These are phyloP conservation scores for Euproctis similis DNA, from an alignment of 2,888 invertebrate genomes.

Conservation along the genomic window DNA sequence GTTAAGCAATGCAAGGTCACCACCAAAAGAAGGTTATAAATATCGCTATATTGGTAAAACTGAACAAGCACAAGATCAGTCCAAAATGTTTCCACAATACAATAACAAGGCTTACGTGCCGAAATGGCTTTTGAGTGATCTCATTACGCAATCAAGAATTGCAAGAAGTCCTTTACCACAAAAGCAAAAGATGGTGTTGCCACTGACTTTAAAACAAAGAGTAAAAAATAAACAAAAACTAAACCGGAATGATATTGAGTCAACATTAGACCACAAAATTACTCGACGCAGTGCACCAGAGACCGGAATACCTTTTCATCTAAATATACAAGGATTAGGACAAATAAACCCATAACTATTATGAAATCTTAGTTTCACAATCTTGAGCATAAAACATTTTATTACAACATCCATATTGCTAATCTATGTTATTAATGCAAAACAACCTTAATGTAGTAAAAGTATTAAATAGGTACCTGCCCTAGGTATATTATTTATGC, in stretches of 20 bases:
- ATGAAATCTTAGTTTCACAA: too few species aligned
- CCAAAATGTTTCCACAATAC: conserved; percentile 7
- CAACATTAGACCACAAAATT: too few species aligned
- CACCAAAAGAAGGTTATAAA: neutral
- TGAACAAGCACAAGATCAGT: conserved; percentile 2
- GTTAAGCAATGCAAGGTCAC: neutral
- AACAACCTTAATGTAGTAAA: too few species aligned
- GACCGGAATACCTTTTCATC: conserved; percentile 43
- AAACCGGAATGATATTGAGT: too few species aligned
- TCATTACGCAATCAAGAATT: conserved; percentile 2
- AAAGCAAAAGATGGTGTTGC: conserved; percentile 19
- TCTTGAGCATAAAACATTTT: too few species aligned
- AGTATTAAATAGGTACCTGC: too few species aligned
- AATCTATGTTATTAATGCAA: too few species aligned
- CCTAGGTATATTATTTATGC: too few species aligned
- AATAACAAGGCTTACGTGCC: conserved; percentile 32
- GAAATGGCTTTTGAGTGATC: conserved; percentile 20
- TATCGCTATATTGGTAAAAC: neutral
- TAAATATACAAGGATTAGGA: conserved; percentile 43
- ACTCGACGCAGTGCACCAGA: conserved; percentile 25
- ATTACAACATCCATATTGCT: too few species aligned
- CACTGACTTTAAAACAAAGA: conserved; percentile 24
- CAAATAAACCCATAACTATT: conserved; percentile 40
- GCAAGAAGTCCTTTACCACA: neutral
- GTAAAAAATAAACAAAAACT: too few species aligned